phyloP scores from a whole-genome alignment of 2,797 vertebrate species.

The Macropodus opercularis region DNA sequence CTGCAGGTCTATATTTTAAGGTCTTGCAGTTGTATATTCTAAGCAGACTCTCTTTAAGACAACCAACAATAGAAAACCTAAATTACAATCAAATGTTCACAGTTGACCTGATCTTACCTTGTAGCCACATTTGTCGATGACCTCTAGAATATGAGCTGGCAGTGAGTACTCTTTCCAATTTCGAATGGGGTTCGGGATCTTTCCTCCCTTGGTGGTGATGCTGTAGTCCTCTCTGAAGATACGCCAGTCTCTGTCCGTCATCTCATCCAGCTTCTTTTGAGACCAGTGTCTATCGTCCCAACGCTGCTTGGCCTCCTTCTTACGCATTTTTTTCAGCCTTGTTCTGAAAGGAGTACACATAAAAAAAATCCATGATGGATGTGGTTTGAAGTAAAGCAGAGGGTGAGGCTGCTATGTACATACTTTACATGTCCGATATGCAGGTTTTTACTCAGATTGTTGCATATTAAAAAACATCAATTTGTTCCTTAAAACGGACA shows the following conservation, averaged over 20 bases:
- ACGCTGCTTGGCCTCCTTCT: conserved; percentile 98
- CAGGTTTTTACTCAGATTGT: background rate
- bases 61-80: no score
- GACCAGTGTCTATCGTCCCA: conserved; percentile 99
- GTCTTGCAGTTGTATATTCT: no score
- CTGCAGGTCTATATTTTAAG: background rate
- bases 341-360: conserved; percentile 73
- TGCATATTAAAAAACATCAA: background rate
- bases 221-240: conserved; percentile 98
- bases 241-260: conserved; percentile 98
- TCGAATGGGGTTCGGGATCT: conserved; percentile 97
- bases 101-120: conserved; percentile 82
- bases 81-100: no score
- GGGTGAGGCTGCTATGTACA: background rate
- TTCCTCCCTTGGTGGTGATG: conserved; percentile 98
- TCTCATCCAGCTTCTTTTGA: conserved; percentile 99
- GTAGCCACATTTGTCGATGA: conserved; percentile 98
- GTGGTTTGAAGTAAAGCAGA: background rate
- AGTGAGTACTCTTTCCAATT: conserved; percentile 97
- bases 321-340: conserved; percentile 93
- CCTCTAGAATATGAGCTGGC: conserved; percentile 95
- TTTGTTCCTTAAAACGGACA: background rate
- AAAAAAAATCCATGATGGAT: background rate
- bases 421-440: background rate
- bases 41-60: no score